Evolutionary conservation across 2,888 invertebrate species (phyloP).

Genomic region (Nomada ruficornis): DNA sequence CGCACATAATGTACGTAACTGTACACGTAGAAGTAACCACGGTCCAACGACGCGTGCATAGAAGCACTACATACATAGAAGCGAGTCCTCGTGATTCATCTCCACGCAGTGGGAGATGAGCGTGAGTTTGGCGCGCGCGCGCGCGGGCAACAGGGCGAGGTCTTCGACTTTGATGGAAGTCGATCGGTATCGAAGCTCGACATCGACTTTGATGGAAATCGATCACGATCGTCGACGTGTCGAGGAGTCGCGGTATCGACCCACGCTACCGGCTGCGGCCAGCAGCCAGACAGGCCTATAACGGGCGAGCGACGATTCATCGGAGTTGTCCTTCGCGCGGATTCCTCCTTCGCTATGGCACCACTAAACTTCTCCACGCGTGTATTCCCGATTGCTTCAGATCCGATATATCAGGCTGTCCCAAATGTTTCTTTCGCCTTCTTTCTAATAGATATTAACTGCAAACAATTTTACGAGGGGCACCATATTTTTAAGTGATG

Average conservation of each 20-base stretch:
- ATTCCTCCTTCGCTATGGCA: not conserved
- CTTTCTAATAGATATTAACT: too few relatives aligned
- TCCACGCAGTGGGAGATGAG: slow-evolving; percentile 48
- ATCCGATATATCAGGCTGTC: too few relatives aligned
- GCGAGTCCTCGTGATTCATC: slow-evolving; percentile 55
- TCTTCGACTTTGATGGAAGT: slow-evolving; percentile 66
- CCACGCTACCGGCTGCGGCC: slow-evolving; percentile 65
- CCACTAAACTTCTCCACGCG: not conserved
- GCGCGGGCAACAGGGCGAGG: slow-evolving; percentile 53
- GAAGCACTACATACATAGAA: slow-evolving; percentile 11
- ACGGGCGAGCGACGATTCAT: slow-evolving; percentile 49
- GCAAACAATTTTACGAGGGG: too few relatives aligned
- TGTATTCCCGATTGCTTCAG: too few relatives aligned
- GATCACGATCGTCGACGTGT: slow-evolving; percentile 67
- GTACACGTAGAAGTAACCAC: not conserved
- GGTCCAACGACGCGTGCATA: slow-evolving; percentile 30
- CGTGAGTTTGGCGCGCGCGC: slow-evolving; percentile 8
- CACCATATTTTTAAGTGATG: too few relatives aligned
- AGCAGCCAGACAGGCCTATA: slow-evolving; percentile 40
- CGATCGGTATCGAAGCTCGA: slow-evolving; percentile 64
- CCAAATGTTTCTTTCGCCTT: too few relatives aligned
- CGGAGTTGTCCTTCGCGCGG: slow-evolving; percentile 34
- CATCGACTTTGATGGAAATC: slow-evolving; percentile 71
- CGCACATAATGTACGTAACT: too few relatives aligned
- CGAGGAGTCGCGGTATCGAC: slow-evolving; percentile 63